phyloP scores from a whole-genome alignment of 23 tunicate genomes.

The Botrylloides violaceus region DNA sequence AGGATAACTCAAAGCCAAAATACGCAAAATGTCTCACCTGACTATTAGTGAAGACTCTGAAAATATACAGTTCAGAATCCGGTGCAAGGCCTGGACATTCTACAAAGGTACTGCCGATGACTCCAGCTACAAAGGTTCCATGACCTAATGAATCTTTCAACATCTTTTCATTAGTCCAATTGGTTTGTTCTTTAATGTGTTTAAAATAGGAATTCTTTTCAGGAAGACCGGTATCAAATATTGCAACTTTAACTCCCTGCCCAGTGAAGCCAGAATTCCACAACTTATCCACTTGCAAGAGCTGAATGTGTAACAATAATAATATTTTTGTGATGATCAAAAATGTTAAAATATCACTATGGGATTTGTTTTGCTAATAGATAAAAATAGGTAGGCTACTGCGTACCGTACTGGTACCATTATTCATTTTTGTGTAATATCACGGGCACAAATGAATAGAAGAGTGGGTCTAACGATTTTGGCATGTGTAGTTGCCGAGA shows the following conservation, averaged over 20 bases:
- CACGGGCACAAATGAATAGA: no score
- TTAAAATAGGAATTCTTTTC: conserved; percentile 70
- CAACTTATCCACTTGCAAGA: conserved; percentile 49
- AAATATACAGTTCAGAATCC: conserved; percentile 87
- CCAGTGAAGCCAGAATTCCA: conserved; percentile 95
- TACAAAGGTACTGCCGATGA: conserved; percentile 71
- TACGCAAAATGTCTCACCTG: conserved; percentile 47
- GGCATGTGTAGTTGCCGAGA: no score
- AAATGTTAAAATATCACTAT: no score
- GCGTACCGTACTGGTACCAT: no score
- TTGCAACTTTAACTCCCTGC: conserved; percentile 91
- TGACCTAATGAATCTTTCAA: conserved; percentile 93
- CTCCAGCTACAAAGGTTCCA: conserved; percentile 99
- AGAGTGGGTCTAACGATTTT: no score
- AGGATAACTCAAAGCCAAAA: no score
- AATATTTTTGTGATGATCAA: no score
- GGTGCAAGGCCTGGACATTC: conserved; percentile 97
- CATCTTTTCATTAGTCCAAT: conserved; percentile 97
- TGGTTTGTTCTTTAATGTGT: conserved; percentile 80
- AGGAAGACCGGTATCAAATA: conserved; percentile 97
- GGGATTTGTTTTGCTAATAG: no score
- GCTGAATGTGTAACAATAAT: no score
- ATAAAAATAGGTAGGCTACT: no score
- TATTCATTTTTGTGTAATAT: no score
- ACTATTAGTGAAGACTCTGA: conserved; percentile 89